A percentile compares a stretch with the other conserved stretches of the same genome.
phyloP scores from a whole-genome alignment of 1,140 invertebrate species.

The Thaumatotibia leucotreta region DNA sequence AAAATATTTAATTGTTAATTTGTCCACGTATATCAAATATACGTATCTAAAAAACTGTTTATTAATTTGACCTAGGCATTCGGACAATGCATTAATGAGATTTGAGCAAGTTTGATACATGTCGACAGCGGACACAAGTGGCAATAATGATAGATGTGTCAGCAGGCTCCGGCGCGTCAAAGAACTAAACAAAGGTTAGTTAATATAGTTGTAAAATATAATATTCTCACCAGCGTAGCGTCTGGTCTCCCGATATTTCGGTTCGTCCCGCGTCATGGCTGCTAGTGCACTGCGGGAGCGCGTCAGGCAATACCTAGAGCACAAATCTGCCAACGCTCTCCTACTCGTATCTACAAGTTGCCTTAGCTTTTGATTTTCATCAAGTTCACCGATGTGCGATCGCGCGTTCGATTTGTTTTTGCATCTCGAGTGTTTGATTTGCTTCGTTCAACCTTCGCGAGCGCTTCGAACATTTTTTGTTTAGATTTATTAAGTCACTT shows the following conservation, averaged over 20 bases:
- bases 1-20: too few relatives aligned
- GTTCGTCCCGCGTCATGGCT: slow-evolving; percentile 9
- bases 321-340: slow-evolving; percentile 12
- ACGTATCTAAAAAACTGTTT: too few relatives aligned
- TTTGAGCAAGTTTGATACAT: not conserved
- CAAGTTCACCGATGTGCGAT: slow-evolving; percentile 5
- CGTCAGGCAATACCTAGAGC: not conserved
- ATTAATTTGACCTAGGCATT: too few relatives aligned
- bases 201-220: not conserved
- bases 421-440: not conserved
- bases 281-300: not conserved
- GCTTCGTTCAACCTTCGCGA: not conserved
- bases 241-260: slow-evolving; percentile 7
- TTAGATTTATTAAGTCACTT: not conserved
- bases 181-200: not conserved
- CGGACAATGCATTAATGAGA: too few relatives aligned
- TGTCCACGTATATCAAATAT: too few relatives aligned
- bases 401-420: not conserved
- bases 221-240: slow-evolving; percentile 3
- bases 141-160: not conserved
- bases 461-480: not conserved
- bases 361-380: slow-evolving; percentile 12
- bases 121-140: not conserved
- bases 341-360: slow-evolving; percentile 1
- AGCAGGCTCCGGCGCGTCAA: not conserved